Conservation (phyloP, 92 coral and sea anemone genomes). For the Heliopora coerulea region DNA sequence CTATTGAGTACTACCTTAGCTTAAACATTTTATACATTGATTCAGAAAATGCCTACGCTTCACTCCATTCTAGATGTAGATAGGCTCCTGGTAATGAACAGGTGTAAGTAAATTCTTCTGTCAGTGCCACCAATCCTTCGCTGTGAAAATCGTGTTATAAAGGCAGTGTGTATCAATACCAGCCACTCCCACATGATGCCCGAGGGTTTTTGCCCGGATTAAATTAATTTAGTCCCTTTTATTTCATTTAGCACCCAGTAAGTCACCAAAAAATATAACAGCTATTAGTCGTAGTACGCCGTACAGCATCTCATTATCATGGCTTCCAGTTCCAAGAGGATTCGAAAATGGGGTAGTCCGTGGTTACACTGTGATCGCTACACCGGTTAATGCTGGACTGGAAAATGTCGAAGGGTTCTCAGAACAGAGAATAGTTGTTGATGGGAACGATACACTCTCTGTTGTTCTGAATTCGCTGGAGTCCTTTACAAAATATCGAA, state of each 20-base stretch:
- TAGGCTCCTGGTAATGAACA: too few relatives aligned
- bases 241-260: conserved; percentile 26
- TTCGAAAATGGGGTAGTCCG: conserved; percentile 52
- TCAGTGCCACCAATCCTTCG: too few relatives aligned
- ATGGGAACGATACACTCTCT: background rate
- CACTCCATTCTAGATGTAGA: too few relatives aligned
- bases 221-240: too few relatives aligned
- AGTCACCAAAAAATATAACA: conserved; percentile 22
- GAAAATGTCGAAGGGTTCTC: background rate
- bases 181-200: too few relatives aligned
- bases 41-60: too few relatives aligned
- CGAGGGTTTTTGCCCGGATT: too few relatives aligned
- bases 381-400: background rate
- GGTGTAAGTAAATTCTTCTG: too few relatives aligned
- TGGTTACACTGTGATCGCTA: conserved; percentile 40
- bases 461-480: background rate
- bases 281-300: background rate
- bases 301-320: conserved; percentile 15
- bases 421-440: background rate
- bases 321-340: conserved; percentile 47
- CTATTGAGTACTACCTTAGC: too few relatives aligned
- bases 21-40: too few relatives aligned
- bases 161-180: too few relatives aligned
- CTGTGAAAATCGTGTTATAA: too few relatives aligned
- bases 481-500: background rate